phyloP scores from a whole-genome alignment of 2,113 vertebrate species.

The Ceyx melanurus region DNA sequence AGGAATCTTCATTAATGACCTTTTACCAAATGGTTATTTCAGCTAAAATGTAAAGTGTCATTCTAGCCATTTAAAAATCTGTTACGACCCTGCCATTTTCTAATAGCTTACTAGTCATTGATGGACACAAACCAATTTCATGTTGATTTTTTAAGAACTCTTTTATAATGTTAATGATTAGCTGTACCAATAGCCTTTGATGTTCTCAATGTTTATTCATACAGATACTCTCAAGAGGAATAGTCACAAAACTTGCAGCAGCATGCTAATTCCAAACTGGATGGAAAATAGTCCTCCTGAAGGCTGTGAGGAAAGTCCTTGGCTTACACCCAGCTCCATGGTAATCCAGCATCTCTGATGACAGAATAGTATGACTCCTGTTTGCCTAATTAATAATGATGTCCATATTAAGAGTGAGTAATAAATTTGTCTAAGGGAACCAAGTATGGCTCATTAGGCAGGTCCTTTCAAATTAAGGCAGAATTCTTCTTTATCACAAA shows the following conservation, averaged over 20 bases:
- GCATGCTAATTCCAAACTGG: neutral
- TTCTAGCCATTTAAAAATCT: neutral
- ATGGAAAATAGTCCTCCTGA: neutral
- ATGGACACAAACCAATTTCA: neutral
- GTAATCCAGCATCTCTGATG: slow-evolving; percentile 34
- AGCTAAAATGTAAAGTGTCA: neutral
- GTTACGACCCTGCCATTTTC: neutral
- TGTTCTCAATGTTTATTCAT: neutral
- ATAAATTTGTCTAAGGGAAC: slow-evolving; percentile 52
- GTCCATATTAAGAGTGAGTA: slow-evolving; percentile 33
- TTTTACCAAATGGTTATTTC: neutral
- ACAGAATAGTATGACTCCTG: slow-evolving; percentile 20
- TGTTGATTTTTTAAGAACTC: neutral
- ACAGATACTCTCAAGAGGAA: neutral
- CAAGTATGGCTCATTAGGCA: slow-evolving; percentile 40
- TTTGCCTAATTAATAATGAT: slow-evolving; percentile 61
- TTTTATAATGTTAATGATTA: neutral
- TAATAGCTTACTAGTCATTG: neutral
- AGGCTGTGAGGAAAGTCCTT: neutral
- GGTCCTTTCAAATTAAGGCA: slow-evolving; percentile 47
- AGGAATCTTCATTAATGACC: neutral
- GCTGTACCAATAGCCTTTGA: neutral
- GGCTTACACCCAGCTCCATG: neutral
- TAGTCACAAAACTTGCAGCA: neutral
- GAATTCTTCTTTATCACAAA: neutral